Conservation (phyloP, 2,797 vertebrate genomes). For the Pelobates cultripes region DNA sequence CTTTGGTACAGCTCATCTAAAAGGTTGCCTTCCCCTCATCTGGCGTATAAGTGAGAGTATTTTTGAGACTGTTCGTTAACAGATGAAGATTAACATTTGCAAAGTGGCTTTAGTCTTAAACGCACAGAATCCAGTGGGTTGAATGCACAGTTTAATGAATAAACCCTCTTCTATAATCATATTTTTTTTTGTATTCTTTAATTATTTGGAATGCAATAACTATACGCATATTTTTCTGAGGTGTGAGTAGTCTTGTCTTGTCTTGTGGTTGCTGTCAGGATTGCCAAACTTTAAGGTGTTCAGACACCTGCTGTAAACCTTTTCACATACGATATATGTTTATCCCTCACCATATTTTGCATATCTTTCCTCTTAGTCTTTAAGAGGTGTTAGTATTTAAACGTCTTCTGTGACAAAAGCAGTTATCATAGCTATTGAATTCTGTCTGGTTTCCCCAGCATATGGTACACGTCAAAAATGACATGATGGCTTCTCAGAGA, state of each 20-base stretch:
- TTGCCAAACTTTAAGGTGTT: constrained; percentile 4
- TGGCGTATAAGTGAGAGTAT: no score
- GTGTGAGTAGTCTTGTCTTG: background rate
- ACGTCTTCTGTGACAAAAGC: constrained; percentile 9
- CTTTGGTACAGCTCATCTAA: no score
- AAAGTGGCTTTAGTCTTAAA: no score
- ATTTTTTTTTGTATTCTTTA: no score
- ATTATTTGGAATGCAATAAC: background rate
- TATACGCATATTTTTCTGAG: background rate
- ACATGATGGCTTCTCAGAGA: no score
- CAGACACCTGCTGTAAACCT: constrained; percentile 11
- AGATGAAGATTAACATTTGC: no score
- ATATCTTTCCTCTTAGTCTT: constrained; percentile 13
- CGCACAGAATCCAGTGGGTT: no score
- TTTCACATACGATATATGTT: background rate
- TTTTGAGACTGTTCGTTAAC: no score
- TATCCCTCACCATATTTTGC: background rate
- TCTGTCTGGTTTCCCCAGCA: background rate
- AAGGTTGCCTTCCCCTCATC: no score
- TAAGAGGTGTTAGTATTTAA: constrained; percentile 7
- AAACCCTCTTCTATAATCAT: no score
- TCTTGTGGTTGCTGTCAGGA: constrained; percentile 4
- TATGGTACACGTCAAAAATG: no score
- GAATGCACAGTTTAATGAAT: no score
- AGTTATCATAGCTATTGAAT: background rate